Base-by-base conservation (phyloP, 2,888 invertebrate genomes). In the Ptychoptera albimana region DNA sequence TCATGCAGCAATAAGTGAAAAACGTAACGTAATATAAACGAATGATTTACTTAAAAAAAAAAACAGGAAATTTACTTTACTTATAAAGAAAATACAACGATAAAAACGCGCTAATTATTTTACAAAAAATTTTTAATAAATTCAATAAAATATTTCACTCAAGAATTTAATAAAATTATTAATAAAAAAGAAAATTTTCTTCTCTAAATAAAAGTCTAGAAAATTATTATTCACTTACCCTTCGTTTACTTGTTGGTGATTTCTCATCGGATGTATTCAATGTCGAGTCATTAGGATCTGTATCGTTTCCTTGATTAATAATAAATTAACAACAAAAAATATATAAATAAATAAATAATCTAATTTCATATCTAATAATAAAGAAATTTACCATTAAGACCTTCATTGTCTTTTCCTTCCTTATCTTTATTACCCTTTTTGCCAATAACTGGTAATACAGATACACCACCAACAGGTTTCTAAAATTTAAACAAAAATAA, bases 381-480 rank as follows among this genome's bases (percentile, higher is more conserved):
- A 32, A n/a, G 8, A 39, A n/a, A 32, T 46, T 57, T 55, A 49
- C 57, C 56, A 47, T 55, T 56, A 29, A 54, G 49, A 39, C 61
- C 51, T 63, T 65, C 54, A 57, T 66, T 64, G 57, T 72, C 71
- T 58, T 72, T 70, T 53, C 70, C 72, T 58, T 72, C 75, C 51
- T 77, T 69, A 46, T 71, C 68, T 54, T 73, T 71, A 58, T 70
- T 69, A 51, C 67, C 68, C 58, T 70, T 72, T 53, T 71, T 71
- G 23, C 23, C 23, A 50, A 71, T 69, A 46, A 72, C 61, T 40
- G 86, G 86, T 65, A 87, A 73, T 50, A 87, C 87, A 49, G 85
- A 81, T 47, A 88, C 81, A 8, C 86, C 87, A 39, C 87, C 87
- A 31, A 82, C 71, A 23, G 85, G 85, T 69, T 84, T 85, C 86